Evolutionary conservation across 2,113 vertebrate species (phyloP).

Genomic region (Saccopteryx leptura): DNA sequence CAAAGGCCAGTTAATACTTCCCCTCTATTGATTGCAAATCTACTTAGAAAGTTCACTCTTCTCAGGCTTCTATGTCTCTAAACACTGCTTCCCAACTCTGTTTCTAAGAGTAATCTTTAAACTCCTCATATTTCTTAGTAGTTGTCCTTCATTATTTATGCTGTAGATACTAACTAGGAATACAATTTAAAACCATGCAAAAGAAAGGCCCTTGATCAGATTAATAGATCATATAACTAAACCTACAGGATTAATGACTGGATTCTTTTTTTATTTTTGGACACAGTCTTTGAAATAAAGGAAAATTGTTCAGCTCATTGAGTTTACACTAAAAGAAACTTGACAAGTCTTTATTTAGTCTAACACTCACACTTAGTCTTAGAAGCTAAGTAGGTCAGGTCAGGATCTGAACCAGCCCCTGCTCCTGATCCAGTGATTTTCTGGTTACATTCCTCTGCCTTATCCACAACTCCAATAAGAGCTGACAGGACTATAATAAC

Average conservation of each 20-base stretch:
- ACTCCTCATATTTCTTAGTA: not conserved
- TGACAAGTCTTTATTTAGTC: not conserved
- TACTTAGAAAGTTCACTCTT: slow-evolving; percentile 25
- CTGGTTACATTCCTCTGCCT: not conserved
- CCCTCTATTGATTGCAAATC: not conserved
- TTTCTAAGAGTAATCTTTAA: not conserved
- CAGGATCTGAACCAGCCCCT: not conserved
- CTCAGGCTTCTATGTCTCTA: not conserved
- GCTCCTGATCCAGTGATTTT: not conserved
- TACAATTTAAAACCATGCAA: not conserved
- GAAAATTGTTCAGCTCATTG: not conserved
- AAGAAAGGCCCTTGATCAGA: slow-evolving; percentile 10
- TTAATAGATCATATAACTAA: slow-evolving; percentile 19
- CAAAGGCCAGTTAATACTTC: slow-evolving; percentile 15
- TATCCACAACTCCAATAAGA: not conserved
- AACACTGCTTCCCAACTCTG: not conserved
- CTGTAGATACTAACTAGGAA: not conserved
- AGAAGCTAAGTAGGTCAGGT: not conserved
- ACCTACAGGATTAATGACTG: not conserved
- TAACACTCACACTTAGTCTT: not conserved
- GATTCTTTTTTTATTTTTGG: not conserved
- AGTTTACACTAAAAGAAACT: slow-evolving; percentile 7
- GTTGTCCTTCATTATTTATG: not conserved
- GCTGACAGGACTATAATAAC: not conserved
- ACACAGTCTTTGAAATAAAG: not conserved